A percentile compares a stretch with the other conserved stretches of the same genome.
phyloP scores from a whole-genome alignment of 2,113 vertebrate species.

The Zosterops borbonicus region DNA sequence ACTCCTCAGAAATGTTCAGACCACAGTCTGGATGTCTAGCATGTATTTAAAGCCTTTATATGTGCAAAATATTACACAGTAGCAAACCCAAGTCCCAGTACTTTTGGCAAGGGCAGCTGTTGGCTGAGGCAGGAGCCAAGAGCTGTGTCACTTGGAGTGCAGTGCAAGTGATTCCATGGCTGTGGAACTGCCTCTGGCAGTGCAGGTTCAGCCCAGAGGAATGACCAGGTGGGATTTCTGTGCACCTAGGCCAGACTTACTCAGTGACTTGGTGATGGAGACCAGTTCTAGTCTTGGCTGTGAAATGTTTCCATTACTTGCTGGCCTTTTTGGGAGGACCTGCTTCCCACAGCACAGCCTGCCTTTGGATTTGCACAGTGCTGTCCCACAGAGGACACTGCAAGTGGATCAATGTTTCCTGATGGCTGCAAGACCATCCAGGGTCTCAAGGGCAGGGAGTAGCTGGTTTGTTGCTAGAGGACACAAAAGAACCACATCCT shows the following conservation, averaged over 20 bases:
- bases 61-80: background rate
- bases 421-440: background rate
- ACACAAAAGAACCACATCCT: background rate
- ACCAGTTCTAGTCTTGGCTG: background rate
- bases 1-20: background rate
- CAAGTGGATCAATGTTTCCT: background rate
- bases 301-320: background rate
- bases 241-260: background rate
- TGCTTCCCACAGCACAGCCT: background rate
- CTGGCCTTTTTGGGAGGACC: background rate
- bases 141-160: background rate
- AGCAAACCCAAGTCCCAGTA: background rate
- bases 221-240: background rate
- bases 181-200: background rate
- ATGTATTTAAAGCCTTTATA: background rate
- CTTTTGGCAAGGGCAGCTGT: background rate
- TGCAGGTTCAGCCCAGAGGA: background rate
- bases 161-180: fast-evolving
- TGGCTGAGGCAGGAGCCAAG: background rate
- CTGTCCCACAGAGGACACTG: background rate
- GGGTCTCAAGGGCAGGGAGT: background rate
- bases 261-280: background rate
- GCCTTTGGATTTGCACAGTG: background rate
- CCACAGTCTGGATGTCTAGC: background rate
- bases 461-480: background rate